Evolutionary conservation across 2,888 invertebrate genomes (phyloP), one percentile per base, ranked within the genome.

Genomic region (Vannuccia rotundouncinata): DNA sequence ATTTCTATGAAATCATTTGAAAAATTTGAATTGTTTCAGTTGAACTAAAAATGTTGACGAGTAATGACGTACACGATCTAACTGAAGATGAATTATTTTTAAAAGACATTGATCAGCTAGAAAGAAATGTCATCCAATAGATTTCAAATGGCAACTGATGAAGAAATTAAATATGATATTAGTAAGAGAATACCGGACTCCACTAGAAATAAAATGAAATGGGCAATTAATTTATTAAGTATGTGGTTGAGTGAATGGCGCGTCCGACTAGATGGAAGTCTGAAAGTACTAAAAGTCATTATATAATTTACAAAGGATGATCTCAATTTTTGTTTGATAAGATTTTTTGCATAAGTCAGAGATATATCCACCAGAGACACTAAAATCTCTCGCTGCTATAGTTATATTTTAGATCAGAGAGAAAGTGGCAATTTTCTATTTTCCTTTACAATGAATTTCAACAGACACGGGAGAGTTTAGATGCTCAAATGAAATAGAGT

Each of bases 401-500:
- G 66, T 66, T 13, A 66, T 66, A n/a, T 66, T 66, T 66, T 66
- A 66, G 66, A 66, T 22, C 2, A 66, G 25, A 66, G 25, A 66
- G 22, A 66, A 66, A 22, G 66, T 5, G 22, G 22, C 17, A 22
- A 66, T 66, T 66, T 66, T 66, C 66, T 5, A 66, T n/a, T 66
- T 66, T 66, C 22, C 13, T 66, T 66, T 17, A 66, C 25, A 17
- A 17, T 22, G 66, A 66, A 22, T 66, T 66, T 66, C 25, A 66
- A 66, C 25, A 17, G 25, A 27, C 66, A 22, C 66, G 66, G 13
- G 66, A 66, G 25, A 66, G 22, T 22, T 2, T 66, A 27, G 66
- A 66, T 66, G 66, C 66, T 66, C 66, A 66, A 66, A 66, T 66
- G 66, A 66, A 66, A 66, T 22, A 66, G 25, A 22, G 22, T 17